Conservation (phyloP, 1,140 invertebrate species). For the Drosophila funebris region DNA sequence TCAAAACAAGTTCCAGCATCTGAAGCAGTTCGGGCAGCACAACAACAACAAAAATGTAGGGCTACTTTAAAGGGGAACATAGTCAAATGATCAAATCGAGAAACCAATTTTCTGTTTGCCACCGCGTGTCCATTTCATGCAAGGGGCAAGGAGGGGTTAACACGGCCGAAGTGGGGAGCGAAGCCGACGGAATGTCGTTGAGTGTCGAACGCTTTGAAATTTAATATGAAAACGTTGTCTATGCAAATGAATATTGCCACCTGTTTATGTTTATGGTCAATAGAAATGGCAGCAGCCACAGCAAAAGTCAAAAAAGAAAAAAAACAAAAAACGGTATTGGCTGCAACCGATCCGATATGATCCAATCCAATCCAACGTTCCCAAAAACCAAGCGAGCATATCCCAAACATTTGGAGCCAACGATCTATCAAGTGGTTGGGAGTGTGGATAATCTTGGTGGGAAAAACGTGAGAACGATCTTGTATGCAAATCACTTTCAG, state of each 20-base stretch:
- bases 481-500: slow-evolving; percentile 78
- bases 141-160: slow-evolving; percentile 12
- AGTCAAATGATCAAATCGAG: slow-evolving; percentile 57
- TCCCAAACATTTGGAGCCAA: slow-evolving; percentile 25
- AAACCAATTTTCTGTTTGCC: slow-evolving; percentile 63
- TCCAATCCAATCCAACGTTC: not conserved
- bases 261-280: slow-evolving; percentile 77
- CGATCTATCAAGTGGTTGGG: slow-evolving; percentile 62
- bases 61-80: slow-evolving; percentile 27
- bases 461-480: slow-evolving; percentile 72
- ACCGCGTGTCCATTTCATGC: slow-evolving; percentile 37
- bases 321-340: slow-evolving; percentile 58
- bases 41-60: slow-evolving; percentile 14
- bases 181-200: slow-evolving; percentile 63
- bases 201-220: slow-evolving; percentile 75
- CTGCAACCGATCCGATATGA: slow-evolving; percentile 44
- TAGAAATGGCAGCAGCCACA: slow-evolving; percentile 54
- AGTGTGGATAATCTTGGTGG: slow-evolving; percentile 69
- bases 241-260: slow-evolving; percentile 83
- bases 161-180: not conserved
- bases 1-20: slow-evolving; percentile 38
- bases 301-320: slow-evolving; percentile 17
- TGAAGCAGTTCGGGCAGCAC: not conserved
- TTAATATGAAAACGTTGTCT: slow-evolving; percentile 83
- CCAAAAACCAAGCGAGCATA: slow-evolving; percentile 3